Evolutionary conservation across 2,888 invertebrate genomes (phyloP).

Genomic region (Psylliodes chrysocephalus): DNA sequence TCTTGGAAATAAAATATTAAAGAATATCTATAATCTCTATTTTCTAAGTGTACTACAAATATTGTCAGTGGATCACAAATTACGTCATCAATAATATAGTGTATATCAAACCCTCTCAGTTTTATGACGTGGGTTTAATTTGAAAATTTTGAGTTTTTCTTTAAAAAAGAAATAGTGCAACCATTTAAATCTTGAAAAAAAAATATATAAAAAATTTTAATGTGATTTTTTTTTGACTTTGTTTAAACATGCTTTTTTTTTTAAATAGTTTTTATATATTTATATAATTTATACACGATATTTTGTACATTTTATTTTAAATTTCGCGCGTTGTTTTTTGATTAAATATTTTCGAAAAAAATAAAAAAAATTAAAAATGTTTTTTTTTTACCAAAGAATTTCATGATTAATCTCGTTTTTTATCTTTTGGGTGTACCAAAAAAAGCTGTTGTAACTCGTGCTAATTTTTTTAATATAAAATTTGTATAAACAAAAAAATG

Average conservation of each 20-base stretch:
- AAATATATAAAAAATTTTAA: constrained; percentile 9
- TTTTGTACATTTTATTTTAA: constrained; percentile 42
- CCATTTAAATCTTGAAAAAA: constrained; percentile 4
- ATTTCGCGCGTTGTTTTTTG: constrained; percentile 28
- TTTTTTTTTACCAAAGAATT: constrained; percentile 46
- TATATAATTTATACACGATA: constrained; percentile 41
- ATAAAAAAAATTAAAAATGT: constrained; percentile 39
- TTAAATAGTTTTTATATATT: constrained; percentile 38
- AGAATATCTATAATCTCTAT: no score
- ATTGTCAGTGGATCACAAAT: no score
- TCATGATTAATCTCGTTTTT: constrained; percentile 28
- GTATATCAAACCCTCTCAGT: no score
- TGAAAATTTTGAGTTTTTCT: no score
- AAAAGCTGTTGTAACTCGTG: constrained; percentile 30
- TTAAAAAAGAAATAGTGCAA: constrained; percentile 14
- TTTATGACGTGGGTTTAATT: no score
- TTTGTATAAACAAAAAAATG: constrained; percentile 27
- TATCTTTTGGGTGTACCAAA: constrained; percentile 30
- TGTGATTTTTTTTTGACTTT: constrained; percentile 16
- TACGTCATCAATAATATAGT: no score
- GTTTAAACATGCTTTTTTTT: constrained; percentile 5
- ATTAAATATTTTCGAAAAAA: constrained; percentile 25
- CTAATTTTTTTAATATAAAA: constrained; percentile 26
- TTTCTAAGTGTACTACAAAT: no score
- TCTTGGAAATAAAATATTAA: no score